These are phyloP conservation scores for Austrofundulus limnaeus DNA, from an alignment of 2,113 vertebrate genomes.

Conservation along the genomic window DNA sequence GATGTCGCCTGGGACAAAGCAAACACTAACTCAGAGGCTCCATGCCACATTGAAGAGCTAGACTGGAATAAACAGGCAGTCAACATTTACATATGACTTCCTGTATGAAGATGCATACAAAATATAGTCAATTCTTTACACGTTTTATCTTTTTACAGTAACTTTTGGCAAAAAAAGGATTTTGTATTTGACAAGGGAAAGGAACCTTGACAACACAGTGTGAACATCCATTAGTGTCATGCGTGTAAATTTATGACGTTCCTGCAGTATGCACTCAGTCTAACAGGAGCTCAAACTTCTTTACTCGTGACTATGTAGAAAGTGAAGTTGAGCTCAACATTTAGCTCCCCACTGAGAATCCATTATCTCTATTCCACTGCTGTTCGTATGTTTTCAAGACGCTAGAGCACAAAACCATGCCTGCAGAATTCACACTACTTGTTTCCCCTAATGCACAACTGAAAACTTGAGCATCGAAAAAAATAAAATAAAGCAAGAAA, in stretches of 20 bases:
- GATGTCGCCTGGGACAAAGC: conserved; percentile 71
- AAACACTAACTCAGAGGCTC: conserved; percentile 63
- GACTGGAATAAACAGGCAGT: conserved; percentile 63
- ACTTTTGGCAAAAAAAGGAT: conserved; percentile 51
- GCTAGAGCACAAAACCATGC: conserved; percentile 31
- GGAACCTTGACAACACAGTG: conserved; percentile 14
- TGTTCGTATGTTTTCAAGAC: conserved; percentile 52
- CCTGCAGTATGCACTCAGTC: not conserved
- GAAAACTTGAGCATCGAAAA: conserved; percentile 45
- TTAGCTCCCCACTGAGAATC: conserved; percentile 27
- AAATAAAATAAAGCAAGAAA: conserved; percentile 39
- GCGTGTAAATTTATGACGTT: conserved; percentile 34
- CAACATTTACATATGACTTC: conserved; percentile 68
- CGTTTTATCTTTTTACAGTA: conserved; percentile 38
- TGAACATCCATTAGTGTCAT: conserved; percentile 42
- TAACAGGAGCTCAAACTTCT: conserved; percentile 23
- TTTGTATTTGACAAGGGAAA: conserved; percentile 15
- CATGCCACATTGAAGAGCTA: conserved; percentile 56
- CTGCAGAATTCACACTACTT: conserved; percentile 49
- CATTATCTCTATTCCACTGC: conserved; percentile 32
- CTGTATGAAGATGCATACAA: conserved; percentile 46
- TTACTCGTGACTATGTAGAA: conserved; percentile 38
- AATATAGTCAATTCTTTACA: conserved; percentile 35
- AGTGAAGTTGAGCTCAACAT: conserved; percentile 33
- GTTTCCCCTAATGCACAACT: conserved; percentile 58